These are phyloP conservation scores for Eretmochelys imbricata DNA, from an alignment of 2,113 vertebrate genomes.

Conservation along the genomic window DNA sequence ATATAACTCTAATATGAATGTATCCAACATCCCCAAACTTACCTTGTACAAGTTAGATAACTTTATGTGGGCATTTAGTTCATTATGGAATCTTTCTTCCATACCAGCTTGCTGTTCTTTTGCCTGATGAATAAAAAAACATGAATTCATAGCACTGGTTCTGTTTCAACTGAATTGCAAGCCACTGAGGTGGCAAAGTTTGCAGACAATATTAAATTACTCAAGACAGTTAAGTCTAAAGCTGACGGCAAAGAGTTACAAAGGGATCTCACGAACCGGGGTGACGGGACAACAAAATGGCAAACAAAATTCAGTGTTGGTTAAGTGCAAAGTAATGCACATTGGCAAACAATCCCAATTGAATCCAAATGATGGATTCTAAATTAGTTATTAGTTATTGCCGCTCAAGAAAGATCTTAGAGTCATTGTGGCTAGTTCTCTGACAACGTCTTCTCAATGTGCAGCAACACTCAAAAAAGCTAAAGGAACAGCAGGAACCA, in stretches of 20 bases:
- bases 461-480: not conserved
- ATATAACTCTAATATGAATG: not conserved
- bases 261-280: not conserved
- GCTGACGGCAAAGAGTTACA: not conserved
- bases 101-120: slow-evolving; percentile 90
- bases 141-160: not conserved
- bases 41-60: slow-evolving; percentile 96
- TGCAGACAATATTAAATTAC: not conserved
- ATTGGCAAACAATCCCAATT: not conserved
- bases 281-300: not conserved
- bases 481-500: not conserved
- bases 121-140: slow-evolving; percentile 75
- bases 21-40: not conserved
- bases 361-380: not conserved
- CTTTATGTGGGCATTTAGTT: slow-evolving; percentile 95
- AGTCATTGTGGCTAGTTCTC: not conserved
- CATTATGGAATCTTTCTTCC: slow-evolving; percentile 94
- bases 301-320: not conserved
- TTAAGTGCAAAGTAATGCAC: not conserved
- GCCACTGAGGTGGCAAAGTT: not conserved
- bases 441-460: not conserved
- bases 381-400: not conserved
- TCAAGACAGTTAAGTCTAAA: not conserved
- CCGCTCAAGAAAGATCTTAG: not conserved
- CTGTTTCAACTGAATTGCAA: not conserved